Conservation (phyloP, 2,888 invertebrate species). For the Maniola hyperantus region DNA sequence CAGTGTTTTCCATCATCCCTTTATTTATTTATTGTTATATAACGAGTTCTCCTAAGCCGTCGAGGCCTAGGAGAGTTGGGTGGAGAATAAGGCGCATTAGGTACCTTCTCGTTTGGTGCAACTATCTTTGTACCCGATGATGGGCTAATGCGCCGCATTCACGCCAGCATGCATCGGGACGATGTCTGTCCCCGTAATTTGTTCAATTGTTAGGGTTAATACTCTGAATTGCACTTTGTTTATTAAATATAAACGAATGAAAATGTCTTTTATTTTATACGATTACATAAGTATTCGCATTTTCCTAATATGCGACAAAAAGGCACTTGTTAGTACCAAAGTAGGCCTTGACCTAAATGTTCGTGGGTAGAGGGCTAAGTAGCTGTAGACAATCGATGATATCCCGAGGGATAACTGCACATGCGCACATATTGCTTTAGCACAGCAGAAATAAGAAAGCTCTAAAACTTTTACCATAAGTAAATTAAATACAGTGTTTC, state of each 20-base stretch:
- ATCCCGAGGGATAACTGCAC: slow-evolving; percentile 78
- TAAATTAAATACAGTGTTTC: not conserved
- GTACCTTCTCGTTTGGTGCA: slow-evolving; percentile 40
- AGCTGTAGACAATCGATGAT: slow-evolving; percentile 73
- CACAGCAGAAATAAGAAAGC: slow-evolving; percentile 9
- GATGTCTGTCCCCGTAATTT: slow-evolving; percentile 70
- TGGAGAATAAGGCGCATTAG: slow-evolving; percentile 57
- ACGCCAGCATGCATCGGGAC: slow-evolving; percentile 64
- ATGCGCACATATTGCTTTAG: slow-evolving; percentile 58
- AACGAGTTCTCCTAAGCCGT: slow-evolving; percentile 61
- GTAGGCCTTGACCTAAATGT: slow-evolving; percentile 70
- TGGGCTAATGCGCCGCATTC: slow-evolving; percentile 56
- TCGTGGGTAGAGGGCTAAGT: slow-evolving; percentile 53
- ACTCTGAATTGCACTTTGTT: slow-evolving; percentile 83
- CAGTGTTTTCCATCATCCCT: slow-evolving; percentile 63
- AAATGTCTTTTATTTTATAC: slow-evolving; percentile 47
- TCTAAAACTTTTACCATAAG: not conserved
- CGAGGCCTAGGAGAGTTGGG: slow-evolving; percentile 64
- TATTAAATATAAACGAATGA: slow-evolving; percentile 83
- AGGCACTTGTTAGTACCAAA: not conserved
- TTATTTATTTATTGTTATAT: slow-evolving; percentile 63
- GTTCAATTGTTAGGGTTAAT: slow-evolving; percentile 82
- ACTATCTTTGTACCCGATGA: slow-evolving; percentile 49
- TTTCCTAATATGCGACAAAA: slow-evolving; percentile 5
- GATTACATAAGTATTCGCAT: not conserved